Evolutionary conservation across 1,140 invertebrate genomes (phyloP).

Genomic region (Eriosoma lanigerum): DNA sequence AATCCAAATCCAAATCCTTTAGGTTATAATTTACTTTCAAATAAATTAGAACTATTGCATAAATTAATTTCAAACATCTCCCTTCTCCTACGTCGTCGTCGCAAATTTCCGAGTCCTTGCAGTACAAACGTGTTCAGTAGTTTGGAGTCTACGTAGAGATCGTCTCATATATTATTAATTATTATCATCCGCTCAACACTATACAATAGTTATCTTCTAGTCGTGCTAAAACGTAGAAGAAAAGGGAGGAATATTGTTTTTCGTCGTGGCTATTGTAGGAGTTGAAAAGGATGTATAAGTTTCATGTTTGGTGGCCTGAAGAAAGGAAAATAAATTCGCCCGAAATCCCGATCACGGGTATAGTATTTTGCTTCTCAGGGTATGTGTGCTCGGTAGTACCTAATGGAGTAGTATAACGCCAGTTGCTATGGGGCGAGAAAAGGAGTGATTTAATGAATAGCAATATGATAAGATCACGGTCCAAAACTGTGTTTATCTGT

Average conservation of each 20-base stretch:
- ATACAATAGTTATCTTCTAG: not conserved
- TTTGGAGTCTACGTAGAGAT: too few species aligned
- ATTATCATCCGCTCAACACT: not conserved
- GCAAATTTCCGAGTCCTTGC: not conserved
- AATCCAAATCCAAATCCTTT: not conserved
- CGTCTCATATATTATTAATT: not conserved
- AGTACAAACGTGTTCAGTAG: too few species aligned
- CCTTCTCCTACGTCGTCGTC: not conserved
- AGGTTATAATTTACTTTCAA: not conserved
- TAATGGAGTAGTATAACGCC: not conserved
- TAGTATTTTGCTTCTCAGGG: not conserved
- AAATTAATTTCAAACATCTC: conserved; percentile 33
- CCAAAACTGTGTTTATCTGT: not conserved
- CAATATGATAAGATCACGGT: conserved; percentile 9
- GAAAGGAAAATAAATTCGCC: conserved; percentile 21
- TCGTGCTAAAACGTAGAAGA: not conserved
- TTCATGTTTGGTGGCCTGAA: not conserved
- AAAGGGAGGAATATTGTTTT: not conserved
- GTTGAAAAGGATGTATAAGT: conserved; percentile 11
- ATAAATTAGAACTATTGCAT: not conserved
- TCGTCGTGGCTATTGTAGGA: not conserved
- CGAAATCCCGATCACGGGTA: not conserved
- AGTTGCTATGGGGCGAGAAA: not conserved
- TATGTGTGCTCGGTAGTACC: not conserved
- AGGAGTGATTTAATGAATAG: conserved; percentile 4